These are phyloP conservation scores for Helobdella robusta DNA, from an alignment of 2,888 invertebrate species.

Conservation along the genomic window DNA sequence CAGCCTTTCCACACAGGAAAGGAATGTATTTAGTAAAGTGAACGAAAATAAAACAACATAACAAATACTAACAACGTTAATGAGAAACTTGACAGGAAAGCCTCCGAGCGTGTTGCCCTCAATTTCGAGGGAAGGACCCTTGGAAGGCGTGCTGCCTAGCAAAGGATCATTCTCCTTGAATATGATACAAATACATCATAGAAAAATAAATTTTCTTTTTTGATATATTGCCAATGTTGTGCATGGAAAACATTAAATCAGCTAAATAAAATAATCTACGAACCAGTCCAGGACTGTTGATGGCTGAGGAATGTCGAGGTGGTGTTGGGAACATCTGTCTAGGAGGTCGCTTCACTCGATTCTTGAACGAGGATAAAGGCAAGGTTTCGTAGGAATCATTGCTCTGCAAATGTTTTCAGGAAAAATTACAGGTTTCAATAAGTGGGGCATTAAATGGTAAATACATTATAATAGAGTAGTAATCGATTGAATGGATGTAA, in stretches of 20 bases:
- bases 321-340: constrained; percentile 42
- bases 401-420: constrained; percentile 53
- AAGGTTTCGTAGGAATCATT: constrained; percentile 85
- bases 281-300: constrained; percentile 40
- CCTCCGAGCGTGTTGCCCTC: constrained; percentile 60
- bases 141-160: constrained; percentile 47
- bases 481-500: too few species aligned
- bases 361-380: constrained; percentile 70
- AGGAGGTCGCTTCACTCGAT: constrained; percentile 49
- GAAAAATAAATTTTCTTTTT: too few species aligned
- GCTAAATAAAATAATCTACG: constrained; percentile 33
- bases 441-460: too few species aligned
- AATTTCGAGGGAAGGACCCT: constrained; percentile 45
- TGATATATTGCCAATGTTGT: too few species aligned
- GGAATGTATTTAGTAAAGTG: too few species aligned
- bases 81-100: constrained; percentile 73
- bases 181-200: too few species aligned
- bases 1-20: too few species aligned
- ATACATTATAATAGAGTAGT: too few species aligned
- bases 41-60: too few species aligned
- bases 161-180: constrained; percentile 52
- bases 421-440: too few species aligned
- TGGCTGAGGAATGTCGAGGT: constrained; percentile 43
- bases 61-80: constrained; percentile 59
- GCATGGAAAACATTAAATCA: too few species aligned